Evolutionary conservation across 2,888 invertebrate genomes (phyloP), one percentile per base, ranked within the genome.

Genomic region (Hirtodrosophila histrioides): DNA sequence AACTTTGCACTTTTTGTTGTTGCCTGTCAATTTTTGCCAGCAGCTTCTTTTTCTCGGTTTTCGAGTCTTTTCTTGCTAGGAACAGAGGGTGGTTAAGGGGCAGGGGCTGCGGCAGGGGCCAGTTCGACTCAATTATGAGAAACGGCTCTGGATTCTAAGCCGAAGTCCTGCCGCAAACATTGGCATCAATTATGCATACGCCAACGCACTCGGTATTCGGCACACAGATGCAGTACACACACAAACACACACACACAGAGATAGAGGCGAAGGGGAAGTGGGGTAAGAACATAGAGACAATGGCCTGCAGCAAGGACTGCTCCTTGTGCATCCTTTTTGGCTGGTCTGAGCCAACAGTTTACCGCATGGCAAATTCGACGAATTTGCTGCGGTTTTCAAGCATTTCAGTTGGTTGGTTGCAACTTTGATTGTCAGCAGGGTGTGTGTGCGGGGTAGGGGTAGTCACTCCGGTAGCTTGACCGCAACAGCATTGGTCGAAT

Each of bases 121-220:
- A 44, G 58, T 58, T 49, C 58, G 80, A 88, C 81, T 88, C 74
- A 84, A 87, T 86, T 85, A 88, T 88, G 76, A 86, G 84, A 67
- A 78, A 81, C 68, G 70, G 62, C 61, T 75, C 53, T 49, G 58
- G 61, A 51, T 75, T 72, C 80, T 81, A 77, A 84, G 87, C 75
- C 53, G 61, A 50, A 50, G 46, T 46, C 24, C 67, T 62, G 81
- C 81, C 87, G 68, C 89, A 88, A 88, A 77, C 86, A 81, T 81
- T 84, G 79, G 78, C 86, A 89, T 88, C 89, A 87, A 88, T 88
- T 88, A 88, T 88, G 88, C 88, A 88, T 83, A 72, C 85, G 83
- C 84, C 88, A 70, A 86, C 77, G 65, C 80, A 76, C 56, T 76
- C 53, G 77, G 79, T 54, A 75, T 45, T 48, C 23, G 58, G 60